These are phyloP conservation scores for Netelia fuscicornis DNA, from an alignment of 2,888 invertebrate genomes.

Conservation along the genomic window DNA sequence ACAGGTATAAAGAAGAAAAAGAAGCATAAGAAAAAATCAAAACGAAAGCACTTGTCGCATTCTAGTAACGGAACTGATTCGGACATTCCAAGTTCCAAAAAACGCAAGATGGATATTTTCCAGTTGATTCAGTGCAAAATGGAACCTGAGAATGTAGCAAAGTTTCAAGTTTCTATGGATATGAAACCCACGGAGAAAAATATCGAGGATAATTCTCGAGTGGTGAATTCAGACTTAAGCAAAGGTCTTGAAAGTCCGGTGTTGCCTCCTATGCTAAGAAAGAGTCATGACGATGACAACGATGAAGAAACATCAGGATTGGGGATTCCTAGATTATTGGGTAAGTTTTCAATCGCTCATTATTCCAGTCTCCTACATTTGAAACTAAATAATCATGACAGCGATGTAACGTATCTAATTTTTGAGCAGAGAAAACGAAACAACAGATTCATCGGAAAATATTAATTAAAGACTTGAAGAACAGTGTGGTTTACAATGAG, in stretches of 20 bases:
- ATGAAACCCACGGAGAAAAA: slow-evolving; percentile 75
- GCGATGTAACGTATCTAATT: slow-evolving; percentile 20
- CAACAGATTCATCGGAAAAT: slow-evolving; percentile 86
- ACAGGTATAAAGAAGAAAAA: slow-evolving; percentile 79
- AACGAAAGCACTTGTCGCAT: slow-evolving; percentile 78
- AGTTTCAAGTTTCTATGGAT: slow-evolving; percentile 39
- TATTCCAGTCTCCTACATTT: neutral
- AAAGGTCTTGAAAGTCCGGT: slow-evolving; percentile 70
- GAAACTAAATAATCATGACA: slow-evolving; percentile 30
- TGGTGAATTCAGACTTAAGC: neutral
- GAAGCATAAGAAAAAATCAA: slow-evolving; percentile 82
- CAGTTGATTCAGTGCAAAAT: slow-evolving; percentile 51
- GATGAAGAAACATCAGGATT: slow-evolving; percentile 83
- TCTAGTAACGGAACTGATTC: slow-evolving; percentile 74
- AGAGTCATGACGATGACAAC: slow-evolving; percentile 84
- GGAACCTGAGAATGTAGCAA: slow-evolving; percentile 48
- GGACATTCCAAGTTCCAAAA: slow-evolving; percentile 73
- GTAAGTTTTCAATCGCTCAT: slow-evolving; percentile 70
- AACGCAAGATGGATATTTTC: slow-evolving; percentile 65
- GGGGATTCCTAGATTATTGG: slow-evolving; percentile 78
- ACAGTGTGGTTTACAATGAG: slow-evolving; percentile 89
- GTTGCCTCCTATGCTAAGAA: slow-evolving; percentile 81
- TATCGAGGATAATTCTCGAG: slow-evolving; percentile 17
- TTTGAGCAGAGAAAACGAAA: slow-evolving; percentile 79
- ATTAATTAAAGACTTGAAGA: slow-evolving; percentile 89